A percentile compares a stretch with the other conserved stretches of the same genome.
Conservation (phyloP, 2,888 invertebrate species). For the Esperia sulphurella region DNA sequence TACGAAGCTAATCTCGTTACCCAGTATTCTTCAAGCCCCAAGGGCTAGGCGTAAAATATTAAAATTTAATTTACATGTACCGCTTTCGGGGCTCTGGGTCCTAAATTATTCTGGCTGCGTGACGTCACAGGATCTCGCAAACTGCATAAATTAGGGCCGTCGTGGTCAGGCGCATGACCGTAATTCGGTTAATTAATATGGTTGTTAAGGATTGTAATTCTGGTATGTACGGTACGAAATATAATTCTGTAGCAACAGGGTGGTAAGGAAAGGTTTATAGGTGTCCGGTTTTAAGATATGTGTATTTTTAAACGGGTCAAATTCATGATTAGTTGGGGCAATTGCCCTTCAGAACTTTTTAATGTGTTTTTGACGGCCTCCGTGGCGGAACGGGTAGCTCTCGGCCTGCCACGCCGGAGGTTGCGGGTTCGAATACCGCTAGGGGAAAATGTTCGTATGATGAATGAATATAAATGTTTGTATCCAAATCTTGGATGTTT, state of each 20-base stretch:
- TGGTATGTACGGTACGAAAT: not conserved
- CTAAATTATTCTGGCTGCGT: constrained; percentile 9
- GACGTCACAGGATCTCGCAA: constrained; percentile 11
- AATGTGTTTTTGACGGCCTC: too few species aligned
- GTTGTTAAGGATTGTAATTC: constrained; percentile 11
- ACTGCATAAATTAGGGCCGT: constrained; percentile 12
- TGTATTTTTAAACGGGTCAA: too few species aligned
- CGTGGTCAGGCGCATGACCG: constrained; percentile 10
- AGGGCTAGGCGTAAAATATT: constrained; percentile 12
- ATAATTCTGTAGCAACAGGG: not conserved
- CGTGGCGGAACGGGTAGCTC: too few species aligned
- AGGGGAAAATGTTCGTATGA: too few species aligned
- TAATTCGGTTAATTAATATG: constrained; percentile 14
- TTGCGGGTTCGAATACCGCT: too few species aligned
- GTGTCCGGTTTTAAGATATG: too few species aligned
- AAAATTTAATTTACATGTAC: constrained; percentile 14
- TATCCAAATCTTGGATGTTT: too few species aligned
- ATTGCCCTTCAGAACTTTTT: too few species aligned
- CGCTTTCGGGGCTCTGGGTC: not conserved
- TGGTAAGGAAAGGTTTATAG: too few species aligned
- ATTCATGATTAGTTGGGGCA: too few species aligned
- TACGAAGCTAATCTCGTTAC: constrained; percentile 9
- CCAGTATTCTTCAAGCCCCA: not conserved
- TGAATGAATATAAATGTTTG: too few species aligned
- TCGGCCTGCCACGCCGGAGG: too few species aligned